phyloP scores from a whole-genome alignment of 2,888 invertebrate species.

The Parnassius orleans region DNA sequence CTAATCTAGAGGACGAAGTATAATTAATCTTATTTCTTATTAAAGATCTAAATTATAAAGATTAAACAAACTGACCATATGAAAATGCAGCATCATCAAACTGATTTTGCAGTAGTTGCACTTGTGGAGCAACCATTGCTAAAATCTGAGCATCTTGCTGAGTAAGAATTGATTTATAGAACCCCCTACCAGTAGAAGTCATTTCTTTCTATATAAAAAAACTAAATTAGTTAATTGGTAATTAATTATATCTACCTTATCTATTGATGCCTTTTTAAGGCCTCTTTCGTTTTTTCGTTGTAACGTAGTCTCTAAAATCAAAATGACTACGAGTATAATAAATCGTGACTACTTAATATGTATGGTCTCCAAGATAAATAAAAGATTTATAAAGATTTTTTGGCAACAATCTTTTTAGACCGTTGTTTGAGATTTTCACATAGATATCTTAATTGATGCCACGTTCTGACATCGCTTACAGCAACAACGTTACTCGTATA shows the following conservation, averaged over 20 bases:
- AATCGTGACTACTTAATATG: background rate
- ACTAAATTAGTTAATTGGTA: background rate
- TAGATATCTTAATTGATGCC: conserved; percentile 23
- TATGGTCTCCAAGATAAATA: background rate
- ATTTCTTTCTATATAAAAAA: conserved; percentile 7
- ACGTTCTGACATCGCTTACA: conserved; percentile 19
- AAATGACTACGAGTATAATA: background rate
- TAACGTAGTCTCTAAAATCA: background rate
- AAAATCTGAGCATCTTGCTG: conserved; percentile 8
- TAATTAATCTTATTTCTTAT: no score
- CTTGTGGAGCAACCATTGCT: conserved; percentile 17
- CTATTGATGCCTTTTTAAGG: background rate
- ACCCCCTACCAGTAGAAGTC: background rate
- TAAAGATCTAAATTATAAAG: no score
- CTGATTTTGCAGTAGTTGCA: conserved; percentile 7
- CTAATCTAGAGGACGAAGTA: no score
- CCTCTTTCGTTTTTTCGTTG: background rate
- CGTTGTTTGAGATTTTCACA: conserved; percentile 22
- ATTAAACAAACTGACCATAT: conserved; percentile 17
- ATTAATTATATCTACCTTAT: background rate
- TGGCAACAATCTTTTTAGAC: conserved; percentile 19
- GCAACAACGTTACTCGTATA: conserved; percentile 23
- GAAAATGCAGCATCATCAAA: conserved; percentile 21
- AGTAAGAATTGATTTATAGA: conserved; percentile 9
- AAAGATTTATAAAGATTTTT: conserved; percentile 6